A percentile compares a stretch with the other conserved stretches of the same genome.
Conservation (phyloP, 2,797 vertebrate genomes). For the Pangasius larnaudii region DNA sequence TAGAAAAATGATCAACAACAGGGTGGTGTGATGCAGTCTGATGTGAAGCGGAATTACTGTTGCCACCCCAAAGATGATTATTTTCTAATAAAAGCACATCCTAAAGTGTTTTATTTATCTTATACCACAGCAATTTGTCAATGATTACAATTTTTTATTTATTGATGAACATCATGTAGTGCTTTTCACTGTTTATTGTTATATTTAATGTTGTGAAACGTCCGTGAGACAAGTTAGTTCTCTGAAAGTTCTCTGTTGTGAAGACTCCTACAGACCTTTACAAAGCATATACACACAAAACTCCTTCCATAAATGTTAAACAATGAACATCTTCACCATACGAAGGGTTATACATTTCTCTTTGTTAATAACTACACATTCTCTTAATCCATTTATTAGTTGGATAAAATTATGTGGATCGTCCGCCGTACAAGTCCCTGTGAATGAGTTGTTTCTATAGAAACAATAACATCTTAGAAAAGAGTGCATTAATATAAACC, state of each 20-base stretch:
- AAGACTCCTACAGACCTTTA: neutral
- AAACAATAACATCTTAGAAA: neutral
- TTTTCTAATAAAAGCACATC: neutral
- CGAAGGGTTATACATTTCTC: neutral
- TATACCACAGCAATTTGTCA: neutral
- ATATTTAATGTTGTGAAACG: neutral
- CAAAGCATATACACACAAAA: neutral
- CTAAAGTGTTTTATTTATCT: neutral
- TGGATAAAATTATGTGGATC: neutral
- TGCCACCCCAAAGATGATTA: neutral
- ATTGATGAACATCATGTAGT: neutral
- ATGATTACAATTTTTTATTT: neutral
- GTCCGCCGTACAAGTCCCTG: neutral
- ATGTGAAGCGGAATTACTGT: neutral
- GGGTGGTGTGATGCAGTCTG: neutral
- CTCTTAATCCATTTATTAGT: neutral
- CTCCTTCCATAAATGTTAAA: neutral
- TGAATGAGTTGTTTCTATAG: neutral
- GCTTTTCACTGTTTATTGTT: constrained; percentile 2
- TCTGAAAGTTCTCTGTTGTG: too few species aligned
- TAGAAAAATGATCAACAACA: neutral
- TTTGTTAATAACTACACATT: neutral
- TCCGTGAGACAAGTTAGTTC: neutral
- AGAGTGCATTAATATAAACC: neutral
- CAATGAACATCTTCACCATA: neutral